A percentile compares a stretch with the other conserved stretches of the same genome.
Conservation (phyloP, 2,113 vertebrate genomes). For the Elephantulus edwardii region DNA sequence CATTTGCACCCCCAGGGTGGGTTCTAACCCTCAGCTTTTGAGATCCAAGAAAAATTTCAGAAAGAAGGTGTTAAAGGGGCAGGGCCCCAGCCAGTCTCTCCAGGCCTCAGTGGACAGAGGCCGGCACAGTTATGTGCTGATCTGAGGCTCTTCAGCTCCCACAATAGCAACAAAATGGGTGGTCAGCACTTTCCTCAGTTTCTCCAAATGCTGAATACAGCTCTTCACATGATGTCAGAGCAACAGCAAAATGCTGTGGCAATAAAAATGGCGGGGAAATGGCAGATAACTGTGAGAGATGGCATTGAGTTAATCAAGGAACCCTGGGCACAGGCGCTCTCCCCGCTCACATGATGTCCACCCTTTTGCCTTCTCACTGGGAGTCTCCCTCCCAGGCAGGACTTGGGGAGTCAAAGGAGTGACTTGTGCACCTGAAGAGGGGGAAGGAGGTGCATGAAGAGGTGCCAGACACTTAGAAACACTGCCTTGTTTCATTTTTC, state of each 20-base stretch:
- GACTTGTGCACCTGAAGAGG: fast-evolving
- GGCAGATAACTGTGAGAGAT: neutral
- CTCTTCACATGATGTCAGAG: neutral
- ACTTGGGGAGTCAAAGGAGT: neutral
- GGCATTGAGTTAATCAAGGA: neutral
- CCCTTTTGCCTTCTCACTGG: neutral
- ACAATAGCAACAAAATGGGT: neutral
- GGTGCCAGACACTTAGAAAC: neutral
- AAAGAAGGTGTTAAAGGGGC: neutral
- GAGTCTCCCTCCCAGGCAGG: neutral
- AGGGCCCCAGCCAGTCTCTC: neutral
- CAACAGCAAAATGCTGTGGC: neutral
- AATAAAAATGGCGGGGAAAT: neutral
- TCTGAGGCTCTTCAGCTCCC: neutral
- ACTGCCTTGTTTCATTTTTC: neutral
- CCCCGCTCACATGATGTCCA: neutral
- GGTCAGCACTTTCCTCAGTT: neutral
- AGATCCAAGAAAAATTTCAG: neutral
- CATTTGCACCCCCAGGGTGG: too few species aligned
- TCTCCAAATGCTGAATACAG: neutral
- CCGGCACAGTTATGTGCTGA: fast-evolving
- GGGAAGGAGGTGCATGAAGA: neutral
- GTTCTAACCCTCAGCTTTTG: neutral
- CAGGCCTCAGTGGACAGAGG: neutral
- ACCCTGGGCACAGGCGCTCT: neutral